Evolutionary conservation across 2,113 vertebrate species (phyloP), one percentile per base, ranked within the genome.

Genomic region (Pseudopipra pipra): DNA sequence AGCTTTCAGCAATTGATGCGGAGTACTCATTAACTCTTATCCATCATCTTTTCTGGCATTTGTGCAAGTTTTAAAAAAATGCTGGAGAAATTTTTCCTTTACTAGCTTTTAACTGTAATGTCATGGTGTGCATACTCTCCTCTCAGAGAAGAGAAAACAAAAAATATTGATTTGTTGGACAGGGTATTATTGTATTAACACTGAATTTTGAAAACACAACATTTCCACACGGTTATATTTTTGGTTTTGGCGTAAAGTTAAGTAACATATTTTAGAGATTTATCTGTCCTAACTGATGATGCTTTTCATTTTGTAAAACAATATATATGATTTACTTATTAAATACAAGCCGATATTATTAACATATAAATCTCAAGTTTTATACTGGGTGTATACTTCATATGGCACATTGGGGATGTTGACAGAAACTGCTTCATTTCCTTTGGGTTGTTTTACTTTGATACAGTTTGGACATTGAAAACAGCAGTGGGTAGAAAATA

Each of bases 331-430:
- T 95, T 96, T 96, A 97, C 44, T 94, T 94, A 96, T 93, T 94
- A 95, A 96, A 96, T 92, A 90, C 86, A 96, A 84, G 41, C 68
- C 1, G 25, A 90, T 92, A 54, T 96, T 96, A 97, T 97, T 97
- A 96, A 96, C 83, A 87, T 92, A 96, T 97, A 97, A 96, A 97
- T 96, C 96, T 97, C 80, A 85, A 93, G 76, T 89, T 67, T 68
- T 87, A 79, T 78, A 43, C 83, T 78, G 88, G 83, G 73, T 92
- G 28, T 94, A 54, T 81, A 81, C 73, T 94, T 96, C 95, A 94
- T 92, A 92, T 76, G 80, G 76, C 86, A 88, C 96, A 4, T 88
- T 68, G 41, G 96, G 96, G 93, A 96, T 90, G 88, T 96, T 92
- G 82, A 90, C 89, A 92, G 44, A 95, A 96, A 83, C 75, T 79